Percentiles rank a stretch among this genome's conserved stretches.
Conservation (phyloP, 2,888 invertebrate genomes). For the Alloscopus bannaensis region DNA sequence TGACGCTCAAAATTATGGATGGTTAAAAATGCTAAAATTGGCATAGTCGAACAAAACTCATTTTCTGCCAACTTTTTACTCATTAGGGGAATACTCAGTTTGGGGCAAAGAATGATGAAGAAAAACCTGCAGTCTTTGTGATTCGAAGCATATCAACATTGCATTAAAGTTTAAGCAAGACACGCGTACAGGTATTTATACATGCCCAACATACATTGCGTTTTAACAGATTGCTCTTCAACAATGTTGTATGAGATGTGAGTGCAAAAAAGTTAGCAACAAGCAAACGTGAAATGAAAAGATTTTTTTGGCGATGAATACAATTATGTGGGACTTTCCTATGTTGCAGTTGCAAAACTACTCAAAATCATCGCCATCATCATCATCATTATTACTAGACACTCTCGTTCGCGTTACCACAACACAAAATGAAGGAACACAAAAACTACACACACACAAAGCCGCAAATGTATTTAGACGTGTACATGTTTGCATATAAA, state of each 20-base stretch:
- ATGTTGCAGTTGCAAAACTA: conserved; percentile 38
- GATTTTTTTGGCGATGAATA: neutral
- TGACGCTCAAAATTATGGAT: neutral
- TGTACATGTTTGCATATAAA: neutral
- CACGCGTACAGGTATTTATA: neutral
- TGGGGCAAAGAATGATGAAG: conserved; percentile 12
- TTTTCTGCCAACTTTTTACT: conserved; percentile 38
- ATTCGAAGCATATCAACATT: conserved; percentile 3
- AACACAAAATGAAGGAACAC: neutral
- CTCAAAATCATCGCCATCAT: neutral
- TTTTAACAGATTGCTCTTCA: conserved; percentile 16
- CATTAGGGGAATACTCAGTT: conserved; percentile 18
- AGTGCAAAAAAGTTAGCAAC: conserved; percentile 7
- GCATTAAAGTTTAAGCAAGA: neutral
- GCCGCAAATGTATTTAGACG: neutral
- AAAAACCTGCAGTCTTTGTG: conserved; percentile 16
- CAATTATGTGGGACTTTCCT: conserved; percentile 34
- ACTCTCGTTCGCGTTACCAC: conserved; percentile 4
- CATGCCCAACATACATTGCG: neutral
- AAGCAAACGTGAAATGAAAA: conserved; percentile 7
- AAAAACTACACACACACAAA: neutral
- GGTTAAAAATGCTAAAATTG: conserved; percentile 12
- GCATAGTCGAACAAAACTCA: conserved; percentile 15
- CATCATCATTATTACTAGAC: neutral
- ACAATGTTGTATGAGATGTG: conserved; percentile 24